Percentiles rank a stretch among this genome's conserved stretches.
Conservation (phyloP, 2,113 vertebrate genomes). For the Lophochroa leadbeateri region DNA sequence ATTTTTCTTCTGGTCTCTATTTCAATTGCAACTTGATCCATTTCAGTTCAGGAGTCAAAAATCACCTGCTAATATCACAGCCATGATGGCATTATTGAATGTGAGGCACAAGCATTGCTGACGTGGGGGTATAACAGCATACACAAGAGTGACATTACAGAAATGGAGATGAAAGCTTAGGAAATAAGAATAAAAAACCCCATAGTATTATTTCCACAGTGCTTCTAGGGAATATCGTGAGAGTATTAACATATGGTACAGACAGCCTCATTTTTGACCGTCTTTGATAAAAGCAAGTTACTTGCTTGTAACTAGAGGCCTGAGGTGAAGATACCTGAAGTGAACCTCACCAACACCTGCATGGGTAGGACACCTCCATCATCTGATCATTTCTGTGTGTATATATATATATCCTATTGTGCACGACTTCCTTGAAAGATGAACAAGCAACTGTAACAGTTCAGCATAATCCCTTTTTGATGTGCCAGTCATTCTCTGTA, state of each 20-base stretch:
- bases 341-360: background rate
- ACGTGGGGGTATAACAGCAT: background rate
- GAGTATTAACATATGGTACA: background rate
- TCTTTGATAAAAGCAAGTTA: background rate
- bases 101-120: background rate
- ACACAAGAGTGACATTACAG: background rate
- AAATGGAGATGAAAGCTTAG: constrained; percentile 23
- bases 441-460: background rate
- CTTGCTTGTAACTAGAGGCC: background rate
- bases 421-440: background rate
- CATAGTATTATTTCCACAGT: background rate
- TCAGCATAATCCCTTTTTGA: background rate
- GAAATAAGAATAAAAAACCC: background rate
- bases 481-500: background rate
- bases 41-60: constrained; percentile 7
- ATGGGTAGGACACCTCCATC: background rate
- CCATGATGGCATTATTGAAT: background rate
- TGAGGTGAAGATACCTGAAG: background rate
- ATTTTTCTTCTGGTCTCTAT: background rate
- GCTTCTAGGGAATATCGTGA: background rate
- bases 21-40: background rate
- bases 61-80: constrained; percentile 8
- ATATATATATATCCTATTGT: background rate
- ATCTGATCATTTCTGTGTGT: background rate
- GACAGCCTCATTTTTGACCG: background rate